Evolutionary conservation across 2,888 invertebrate species (phyloP), one percentile per base, ranked within the genome.

Genomic region (Elysia crispata): DNA sequence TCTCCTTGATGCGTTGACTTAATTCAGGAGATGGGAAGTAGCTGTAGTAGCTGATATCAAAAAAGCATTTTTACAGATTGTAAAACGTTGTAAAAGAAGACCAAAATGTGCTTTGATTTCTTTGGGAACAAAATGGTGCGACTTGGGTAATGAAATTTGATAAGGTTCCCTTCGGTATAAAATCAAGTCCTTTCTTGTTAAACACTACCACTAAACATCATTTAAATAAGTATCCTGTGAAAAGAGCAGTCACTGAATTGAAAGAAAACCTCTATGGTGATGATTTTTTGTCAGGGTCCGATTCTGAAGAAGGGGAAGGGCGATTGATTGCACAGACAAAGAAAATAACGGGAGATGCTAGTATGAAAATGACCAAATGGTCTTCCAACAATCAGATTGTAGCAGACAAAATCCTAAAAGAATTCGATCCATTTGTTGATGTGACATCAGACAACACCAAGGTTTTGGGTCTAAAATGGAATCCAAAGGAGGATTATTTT

Each of bases 61-160:
- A 15, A 60, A 81, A 60, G 82, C 78, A 11, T 83, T 83, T 67
- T 49, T 81, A 49, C 78, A 75, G 70, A 85, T 85, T n/a, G 54
- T 20, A 15, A 3, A 67, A 15, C 23, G 75, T 78, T 6, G 31
- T 31, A 20, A 69, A 41, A 73, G 70, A 6, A 64, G 82, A 83
- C 66, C 74, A 73, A 30, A 77, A 81, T 82, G 81, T 79, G n/a
- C 83, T 79, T 23, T 25, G 81, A 11, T 83, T 77, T 25, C 23
- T 83, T 18, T 82, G 81, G 82, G 78, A 75, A 25, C 62, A 33
- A 11, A 66, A 31, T 6, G 64, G 54, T 64, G 28, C 1, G 23
- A 30, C 60, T 15, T 69, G 66, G 30, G 66, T 70, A 20, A 77
- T 81, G 81, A 62, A 33, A n/a, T 81, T 77, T 72, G 30, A 31